Percentiles rank a stretch among this genome's conserved stretches.
Evolutionary conservation across 2,797 vertebrate species (phyloP).

Genomic region (Enteromius thamalakanensis): DNA sequence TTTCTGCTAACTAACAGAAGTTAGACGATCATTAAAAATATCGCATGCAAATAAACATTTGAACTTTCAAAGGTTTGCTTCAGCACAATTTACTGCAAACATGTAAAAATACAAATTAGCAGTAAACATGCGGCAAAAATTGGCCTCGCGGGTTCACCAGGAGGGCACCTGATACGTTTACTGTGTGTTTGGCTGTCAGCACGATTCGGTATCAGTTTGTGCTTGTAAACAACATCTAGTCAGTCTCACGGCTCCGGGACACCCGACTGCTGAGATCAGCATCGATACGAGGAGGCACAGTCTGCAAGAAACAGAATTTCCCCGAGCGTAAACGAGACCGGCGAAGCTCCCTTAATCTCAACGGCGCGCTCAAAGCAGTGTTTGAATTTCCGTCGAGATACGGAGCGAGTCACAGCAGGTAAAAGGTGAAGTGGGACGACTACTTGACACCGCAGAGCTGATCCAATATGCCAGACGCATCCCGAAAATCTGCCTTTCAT

Average conservation of each 20-base stretch:
- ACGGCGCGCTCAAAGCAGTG: neutral
- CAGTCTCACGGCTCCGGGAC: neutral
- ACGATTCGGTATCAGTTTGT: slow-evolving; percentile 3
- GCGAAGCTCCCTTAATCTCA: neutral
- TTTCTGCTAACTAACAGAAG: neutral
- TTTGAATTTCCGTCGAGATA: slow-evolving; percentile 28
- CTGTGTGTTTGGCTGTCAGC: neutral
- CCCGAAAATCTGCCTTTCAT: slow-evolving; percentile 39
- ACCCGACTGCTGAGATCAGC: slow-evolving; percentile 15
- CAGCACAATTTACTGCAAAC: neutral
- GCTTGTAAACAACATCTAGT: slow-evolving; percentile 14
- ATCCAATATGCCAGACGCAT: slow-evolving; percentile 48
- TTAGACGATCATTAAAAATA: neutral
- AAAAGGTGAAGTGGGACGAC: slow-evolving; percentile 32
- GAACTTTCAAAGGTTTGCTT: neutral
- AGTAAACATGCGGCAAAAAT: neutral
- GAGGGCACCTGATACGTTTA: neutral
- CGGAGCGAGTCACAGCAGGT: slow-evolving; percentile 30
- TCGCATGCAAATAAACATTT: neutral
- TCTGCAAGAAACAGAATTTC: neutral
- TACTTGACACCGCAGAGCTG: slow-evolving; percentile 50
- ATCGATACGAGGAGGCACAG: neutral
- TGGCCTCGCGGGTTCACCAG: neutral
- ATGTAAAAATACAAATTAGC: neutral
- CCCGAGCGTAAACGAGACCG: slow-evolving; percentile 5